Evolutionary conservation across 2,888 invertebrate genomes (phyloP).

Genomic region (Muscina levida): DNA sequence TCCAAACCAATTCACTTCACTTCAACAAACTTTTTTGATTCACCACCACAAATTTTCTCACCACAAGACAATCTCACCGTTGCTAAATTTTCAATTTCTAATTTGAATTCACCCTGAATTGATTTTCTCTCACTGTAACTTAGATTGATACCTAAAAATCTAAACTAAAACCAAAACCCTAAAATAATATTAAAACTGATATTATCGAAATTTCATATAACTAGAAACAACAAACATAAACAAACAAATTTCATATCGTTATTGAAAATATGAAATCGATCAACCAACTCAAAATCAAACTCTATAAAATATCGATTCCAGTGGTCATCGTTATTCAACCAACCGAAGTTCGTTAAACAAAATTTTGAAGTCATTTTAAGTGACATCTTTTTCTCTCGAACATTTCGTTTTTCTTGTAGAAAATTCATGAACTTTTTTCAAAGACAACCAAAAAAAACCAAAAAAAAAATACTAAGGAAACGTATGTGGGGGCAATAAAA

Average conservation of each 20-base stretch:
- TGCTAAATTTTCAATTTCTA: constrained; percentile 56
- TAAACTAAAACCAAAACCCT: constrained; percentile 49
- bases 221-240: constrained; percentile 47
- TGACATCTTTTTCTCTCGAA: constrained; percentile 58
- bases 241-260: constrained; percentile 64
- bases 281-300: constrained; percentile 41
- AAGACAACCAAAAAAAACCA: constrained; percentile 58
- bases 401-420: constrained; percentile 62
- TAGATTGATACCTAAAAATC: constrained; percentile 42
- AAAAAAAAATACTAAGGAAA: constrained; percentile 3
- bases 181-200: constrained; percentile 66
- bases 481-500: neutral
- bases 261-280: constrained; percentile 55
- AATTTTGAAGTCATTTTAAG: constrained; percentile 39
- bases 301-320: constrained; percentile 80
- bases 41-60: constrained; percentile 61
- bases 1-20: constrained; percentile 14
- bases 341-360: constrained; percentile 40
- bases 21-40: constrained; percentile 33
- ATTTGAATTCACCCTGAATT: constrained; percentile 47
- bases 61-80: constrained; percentile 61
- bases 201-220: constrained; percentile 78
- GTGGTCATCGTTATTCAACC: constrained; percentile 77
- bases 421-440: constrained; percentile 52
- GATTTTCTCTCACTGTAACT: constrained; percentile 51